A percentile compares a stretch with the other conserved stretches of the same genome.
phyloP scores from a whole-genome alignment of 2,113 vertebrate genomes.

The Prietella phreatophila region DNA sequence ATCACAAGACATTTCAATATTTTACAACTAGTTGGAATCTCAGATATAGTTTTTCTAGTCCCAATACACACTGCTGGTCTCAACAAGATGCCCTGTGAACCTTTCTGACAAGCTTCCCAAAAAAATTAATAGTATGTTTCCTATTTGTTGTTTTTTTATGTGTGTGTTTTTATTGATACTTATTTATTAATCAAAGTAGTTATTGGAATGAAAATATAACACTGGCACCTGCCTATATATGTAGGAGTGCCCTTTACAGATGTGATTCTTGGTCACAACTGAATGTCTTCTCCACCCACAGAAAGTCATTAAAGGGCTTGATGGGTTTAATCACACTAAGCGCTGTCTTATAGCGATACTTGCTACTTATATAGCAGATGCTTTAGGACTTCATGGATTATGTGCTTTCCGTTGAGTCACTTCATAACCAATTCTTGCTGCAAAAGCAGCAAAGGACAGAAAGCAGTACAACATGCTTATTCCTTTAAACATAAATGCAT shows the following conservation, averaged over 20 bases:
- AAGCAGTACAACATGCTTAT: not conserved
- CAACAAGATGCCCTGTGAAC: not conserved
- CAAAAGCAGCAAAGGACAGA: not conserved
- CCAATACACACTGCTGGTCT: not conserved
- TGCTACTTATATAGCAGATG: not conserved
- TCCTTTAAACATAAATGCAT: not conserved
- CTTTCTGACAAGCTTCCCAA: not conserved
- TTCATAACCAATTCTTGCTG: not conserved
- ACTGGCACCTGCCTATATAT: not conserved
- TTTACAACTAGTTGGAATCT: not conserved
- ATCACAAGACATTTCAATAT: not conserved
- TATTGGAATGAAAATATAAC: not conserved
- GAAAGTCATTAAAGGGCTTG: constrained; percentile 10
- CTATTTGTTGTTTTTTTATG: not conserved
- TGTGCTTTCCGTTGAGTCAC: not conserved
- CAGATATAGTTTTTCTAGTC: not conserved
- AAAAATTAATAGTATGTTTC: too few relatives aligned
- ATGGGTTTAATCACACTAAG: not conserved
- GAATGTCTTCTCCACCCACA: not conserved
- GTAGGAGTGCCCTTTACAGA: not conserved
- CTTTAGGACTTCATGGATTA: constrained; percentile 8
- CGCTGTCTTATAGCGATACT: not conserved
- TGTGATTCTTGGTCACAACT: not conserved
- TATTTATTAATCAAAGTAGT: not conserved
- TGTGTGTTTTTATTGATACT: not conserved